Percentiles rank a stretch among this genome's conserved stretches.
phyloP scores from a whole-genome alignment of 2,888 invertebrate genomes.

The Heliconius ethilla region DNA sequence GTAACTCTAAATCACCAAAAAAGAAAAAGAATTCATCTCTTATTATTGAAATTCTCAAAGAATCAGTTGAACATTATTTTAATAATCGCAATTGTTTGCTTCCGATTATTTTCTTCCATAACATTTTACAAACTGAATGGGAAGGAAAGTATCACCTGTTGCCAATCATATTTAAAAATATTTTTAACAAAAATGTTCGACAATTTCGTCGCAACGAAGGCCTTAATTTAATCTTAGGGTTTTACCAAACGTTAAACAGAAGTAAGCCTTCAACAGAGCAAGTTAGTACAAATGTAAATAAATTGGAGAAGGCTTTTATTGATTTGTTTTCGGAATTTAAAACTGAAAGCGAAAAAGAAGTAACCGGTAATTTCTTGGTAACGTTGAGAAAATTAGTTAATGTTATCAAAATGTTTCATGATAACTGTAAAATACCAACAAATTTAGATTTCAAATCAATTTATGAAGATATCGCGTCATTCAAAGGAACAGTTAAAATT shows the following conservation, averaged over 20 bases:
- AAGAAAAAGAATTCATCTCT: slow-evolving; percentile 60
- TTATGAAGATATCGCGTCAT: slow-evolving; percentile 50
- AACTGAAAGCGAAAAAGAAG: slow-evolving; percentile 62
- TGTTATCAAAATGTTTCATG: slow-evolving; percentile 74
- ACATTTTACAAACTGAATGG: slow-evolving; percentile 85
- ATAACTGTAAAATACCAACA: slow-evolving; percentile 63
- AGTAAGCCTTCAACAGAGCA: slow-evolving; percentile 64
- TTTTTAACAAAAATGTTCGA: slow-evolving; percentile 83
- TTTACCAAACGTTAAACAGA: slow-evolving; percentile 83
- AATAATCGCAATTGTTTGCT: slow-evolving; percentile 84
- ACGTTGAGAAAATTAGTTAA: slow-evolving; percentile 80
- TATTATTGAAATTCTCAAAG: slow-evolving; percentile 76
- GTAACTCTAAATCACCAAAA: slow-evolving; percentile 58
- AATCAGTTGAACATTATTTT: slow-evolving; percentile 82
- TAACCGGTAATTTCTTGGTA: slow-evolving; percentile 82
- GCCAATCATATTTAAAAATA: slow-evolving; percentile 80
- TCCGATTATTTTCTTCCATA: slow-evolving; percentile 85
- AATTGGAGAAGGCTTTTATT: slow-evolving; percentile 76
- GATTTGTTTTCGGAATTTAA: slow-evolving; percentile 66
- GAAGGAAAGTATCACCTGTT: slow-evolving; percentile 83
- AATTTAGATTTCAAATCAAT: slow-evolving; percentile 60
- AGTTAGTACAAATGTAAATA: slow-evolving; percentile 60
- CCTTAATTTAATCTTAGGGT: slow-evolving; percentile 83
- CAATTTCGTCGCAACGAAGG: slow-evolving; percentile 86
- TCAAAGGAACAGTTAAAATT: slow-evolving; percentile 58